A percentile compares a stretch with the other conserved stretches of the same genome.
These are phyloP conservation scores for Zaprionus taronus DNA, from an alignment of 1,140 invertebrate species.

Conservation along the genomic window DNA sequence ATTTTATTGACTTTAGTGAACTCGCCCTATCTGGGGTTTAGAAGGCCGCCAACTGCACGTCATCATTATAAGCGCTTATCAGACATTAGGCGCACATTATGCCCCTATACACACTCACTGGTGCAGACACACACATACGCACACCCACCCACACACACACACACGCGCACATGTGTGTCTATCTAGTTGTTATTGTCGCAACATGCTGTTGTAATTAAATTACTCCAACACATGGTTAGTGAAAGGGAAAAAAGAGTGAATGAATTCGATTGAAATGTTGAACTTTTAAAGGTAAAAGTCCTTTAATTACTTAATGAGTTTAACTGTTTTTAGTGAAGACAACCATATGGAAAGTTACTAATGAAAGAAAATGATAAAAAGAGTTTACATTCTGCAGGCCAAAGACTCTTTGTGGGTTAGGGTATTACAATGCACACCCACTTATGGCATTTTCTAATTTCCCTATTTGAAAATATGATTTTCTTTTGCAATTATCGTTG, in stretches of 20 bases:
- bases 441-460: constrained; percentile 1
- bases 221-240: constrained; percentile 36
- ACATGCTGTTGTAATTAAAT: constrained; percentile 58
- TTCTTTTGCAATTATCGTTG: constrained; percentile 17
- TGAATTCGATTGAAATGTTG: background rate
- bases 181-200: constrained; percentile 5
- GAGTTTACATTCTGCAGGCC: background rate
- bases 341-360: too few relatives aligned
- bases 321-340: too few relatives aligned
- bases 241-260: background rate
- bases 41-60: constrained; percentile 40
- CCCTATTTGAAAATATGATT: constrained; percentile 2
- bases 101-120: constrained; percentile 40
- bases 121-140: constrained; percentile 1
- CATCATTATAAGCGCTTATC: constrained; percentile 75
- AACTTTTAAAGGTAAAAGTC: background rate
- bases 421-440: background rate
- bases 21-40: constrained; percentile 25
- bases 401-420: background rate
- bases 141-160: background rate
- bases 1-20: constrained; percentile 70
- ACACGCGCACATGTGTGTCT: constrained; percentile 7
- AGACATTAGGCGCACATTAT: constrained; percentile 71
- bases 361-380: too few relatives aligned
- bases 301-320: too few relatives aligned